Evolutionary conservation across 2,113 vertebrate genomes (phyloP), one percentile per base, ranked within the genome.

Genomic region (Arothron firmamentum): DNA sequence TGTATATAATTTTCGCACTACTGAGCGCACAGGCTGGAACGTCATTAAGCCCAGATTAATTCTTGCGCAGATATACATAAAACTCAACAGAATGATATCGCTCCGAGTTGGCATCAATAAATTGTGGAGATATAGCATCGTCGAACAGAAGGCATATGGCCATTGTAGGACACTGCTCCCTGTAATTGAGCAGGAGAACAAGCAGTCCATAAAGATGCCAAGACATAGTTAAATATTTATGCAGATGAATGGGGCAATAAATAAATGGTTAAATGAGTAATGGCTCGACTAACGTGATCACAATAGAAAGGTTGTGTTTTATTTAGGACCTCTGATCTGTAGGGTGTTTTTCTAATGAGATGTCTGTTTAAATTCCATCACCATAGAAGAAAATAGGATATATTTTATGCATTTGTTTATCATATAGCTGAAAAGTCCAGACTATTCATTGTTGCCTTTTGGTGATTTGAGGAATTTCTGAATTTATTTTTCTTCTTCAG

Each of bases 301-400:
- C 93, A 94, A 95, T 91, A 93, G 93, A 94, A 93, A 92, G 93
- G 87, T 81, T 71, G 90, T 91, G 86, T 88, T 89, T 88, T 89
- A 90, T 87, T 87, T 82, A 89, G 66, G 66, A 61, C 62, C 59
- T 64, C 76, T 73, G 80, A 77, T 55, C 65, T 61, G 59, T 77
- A 55, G 68, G 71, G 60, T 10, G 52, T 79, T 69, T 56, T 78
- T 73, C 34, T 77, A 72, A 82, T 80, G 72, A 79, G 71, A 51
- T 59, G 52, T 77, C 77, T 70, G 63, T 76, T 79, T 83, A 74
- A 86, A 78, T 60, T 74, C 66, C 49, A 57, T 78, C 19, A 4
- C n/a, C 62, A 62, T 67, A 1, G 46, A 72, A 56, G 64, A 54
- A 47, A 61, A 62, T 59, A 55, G 15, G 14, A 49, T 23, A 43